phyloP scores from a whole-genome alignment of 1,140 invertebrate species.

The Cyclargus thomasi region DNA sequence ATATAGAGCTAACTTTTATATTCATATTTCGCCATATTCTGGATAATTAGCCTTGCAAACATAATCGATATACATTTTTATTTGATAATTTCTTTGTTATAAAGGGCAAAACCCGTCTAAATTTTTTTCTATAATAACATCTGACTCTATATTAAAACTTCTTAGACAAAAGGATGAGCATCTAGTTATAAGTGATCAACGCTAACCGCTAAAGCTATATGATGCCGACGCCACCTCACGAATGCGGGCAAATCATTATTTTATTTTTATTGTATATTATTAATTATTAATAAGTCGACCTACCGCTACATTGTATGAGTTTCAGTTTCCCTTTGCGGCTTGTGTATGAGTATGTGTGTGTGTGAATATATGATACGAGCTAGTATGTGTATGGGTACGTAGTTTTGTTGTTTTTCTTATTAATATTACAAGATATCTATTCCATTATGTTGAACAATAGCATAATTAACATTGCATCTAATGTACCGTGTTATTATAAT shows the following conservation, averaged over 20 bases:
- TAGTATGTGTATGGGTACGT: slow-evolving; percentile 24
- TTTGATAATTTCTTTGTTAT: too few species aligned
- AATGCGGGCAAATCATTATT: slow-evolving; percentile 69
- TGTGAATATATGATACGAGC: slow-evolving; percentile 1
- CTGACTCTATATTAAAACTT: too few species aligned
- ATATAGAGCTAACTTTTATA: too few species aligned
- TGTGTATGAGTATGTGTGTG: slow-evolving; percentile 29
- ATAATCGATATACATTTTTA: too few species aligned
- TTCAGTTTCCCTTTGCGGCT: slow-evolving; percentile 30
- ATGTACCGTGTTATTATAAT: slow-evolving; percentile 56
- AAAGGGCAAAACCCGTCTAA: too few species aligned
- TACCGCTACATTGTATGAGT: slow-evolving; percentile 15
- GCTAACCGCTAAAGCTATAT: slow-evolving; percentile 22
- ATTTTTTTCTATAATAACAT: too few species aligned
- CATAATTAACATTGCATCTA: slow-evolving; percentile 60
- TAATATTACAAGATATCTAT: slow-evolving; percentile 48
- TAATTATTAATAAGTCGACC: slow-evolving; percentile 30
- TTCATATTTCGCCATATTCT: too few species aligned
- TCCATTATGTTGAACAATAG: slow-evolving; percentile 53
- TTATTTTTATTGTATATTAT: slow-evolving; percentile 61
- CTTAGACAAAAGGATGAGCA: too few species aligned
- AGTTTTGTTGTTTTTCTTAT: slow-evolving; percentile 38
- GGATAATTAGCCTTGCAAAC: too few species aligned
- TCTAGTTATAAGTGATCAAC: not conserved
- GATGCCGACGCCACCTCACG: slow-evolving; percentile 36